A percentile compares a stretch with the other conserved stretches of the same genome.
Evolutionary conservation across 2,113 vertebrate genomes (phyloP).

Genomic region (Noturus placidus): DNA sequence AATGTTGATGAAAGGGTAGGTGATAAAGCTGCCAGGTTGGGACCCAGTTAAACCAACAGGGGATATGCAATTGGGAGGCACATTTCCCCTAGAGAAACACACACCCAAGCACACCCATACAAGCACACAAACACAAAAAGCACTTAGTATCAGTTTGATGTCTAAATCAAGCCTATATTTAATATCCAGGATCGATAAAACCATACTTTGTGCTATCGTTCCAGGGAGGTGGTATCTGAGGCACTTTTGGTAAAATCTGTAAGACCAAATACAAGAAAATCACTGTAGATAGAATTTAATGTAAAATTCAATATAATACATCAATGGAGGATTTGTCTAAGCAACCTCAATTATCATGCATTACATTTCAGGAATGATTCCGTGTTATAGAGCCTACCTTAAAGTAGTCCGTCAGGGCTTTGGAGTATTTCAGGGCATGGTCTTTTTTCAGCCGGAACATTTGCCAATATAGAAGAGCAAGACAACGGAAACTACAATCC

Average conservation of each 20-base stretch:
- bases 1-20: constrained; percentile 87
- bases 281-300: neutral
- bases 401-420: constrained; percentile 94
- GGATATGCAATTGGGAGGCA: constrained; percentile 78
- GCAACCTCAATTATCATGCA: neutral
- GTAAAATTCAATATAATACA: neutral
- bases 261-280: constrained; percentile 35
- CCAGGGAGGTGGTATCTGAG: constrained; percentile 80
- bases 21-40: constrained; percentile 72
- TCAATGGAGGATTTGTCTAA: neutral
- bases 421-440: constrained; percentile 94
- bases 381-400: constrained; percentile 75
- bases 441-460: constrained; percentile 98
- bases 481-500: constrained; percentile 85
- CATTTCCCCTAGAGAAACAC: constrained; percentile 74
- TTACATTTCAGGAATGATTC: neutral
- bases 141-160: neutral
- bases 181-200: neutral
- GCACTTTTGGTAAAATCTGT: constrained; percentile 89
- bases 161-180: neutral
- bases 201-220: constrained; percentile 87
- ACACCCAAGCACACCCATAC: constrained; percentile 38
- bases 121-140: constrained; percentile 18
- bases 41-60: constrained; percentile 80
- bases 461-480: constrained; percentile 96